These are phyloP conservation scores for Hormaphis cornu DNA, from an alignment of 1,140 invertebrate species.

Conservation along the genomic window DNA sequence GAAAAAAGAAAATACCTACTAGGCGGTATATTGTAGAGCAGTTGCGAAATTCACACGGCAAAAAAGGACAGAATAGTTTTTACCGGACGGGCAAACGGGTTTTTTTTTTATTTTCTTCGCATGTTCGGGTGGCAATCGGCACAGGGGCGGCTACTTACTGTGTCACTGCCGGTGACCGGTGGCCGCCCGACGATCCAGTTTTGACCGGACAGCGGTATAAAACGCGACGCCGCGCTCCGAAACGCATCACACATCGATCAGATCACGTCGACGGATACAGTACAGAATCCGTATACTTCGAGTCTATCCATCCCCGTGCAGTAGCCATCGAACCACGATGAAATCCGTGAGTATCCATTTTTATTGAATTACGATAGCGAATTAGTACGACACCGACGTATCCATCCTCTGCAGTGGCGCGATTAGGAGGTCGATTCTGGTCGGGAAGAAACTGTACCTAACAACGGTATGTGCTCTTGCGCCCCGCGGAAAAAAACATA, in stretches of 20 bases:
- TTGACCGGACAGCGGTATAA: conserved; percentile 5
- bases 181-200: conserved; percentile 15
- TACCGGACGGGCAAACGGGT: not conserved
- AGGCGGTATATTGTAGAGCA: too few species aligned
- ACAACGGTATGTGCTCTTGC: too few species aligned
- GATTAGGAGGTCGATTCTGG: too few species aligned
- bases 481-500: too few species aligned
- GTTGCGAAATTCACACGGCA: too few species aligned
- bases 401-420: too few species aligned
- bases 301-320: not conserved
- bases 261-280: not conserved
- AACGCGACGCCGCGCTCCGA: not conserved
- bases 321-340: not conserved
- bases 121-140: conserved; percentile 17
- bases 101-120: not conserved
- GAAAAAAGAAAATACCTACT: too few species aligned
- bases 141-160: conserved; percentile 24
- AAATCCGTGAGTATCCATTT: conserved; percentile 9
- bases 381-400: too few species aligned
- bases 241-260: conserved; percentile 9
- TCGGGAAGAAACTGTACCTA: too few species aligned
- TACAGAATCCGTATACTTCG: not conserved
- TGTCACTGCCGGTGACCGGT: not conserved
- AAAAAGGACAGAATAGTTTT: not conserved
- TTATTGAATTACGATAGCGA: not conserved